Evolutionary conservation across 1,140 invertebrate species (phyloP), one percentile per base, ranked within the genome.

Genomic region (Zaprionus gabonicus): DNA sequence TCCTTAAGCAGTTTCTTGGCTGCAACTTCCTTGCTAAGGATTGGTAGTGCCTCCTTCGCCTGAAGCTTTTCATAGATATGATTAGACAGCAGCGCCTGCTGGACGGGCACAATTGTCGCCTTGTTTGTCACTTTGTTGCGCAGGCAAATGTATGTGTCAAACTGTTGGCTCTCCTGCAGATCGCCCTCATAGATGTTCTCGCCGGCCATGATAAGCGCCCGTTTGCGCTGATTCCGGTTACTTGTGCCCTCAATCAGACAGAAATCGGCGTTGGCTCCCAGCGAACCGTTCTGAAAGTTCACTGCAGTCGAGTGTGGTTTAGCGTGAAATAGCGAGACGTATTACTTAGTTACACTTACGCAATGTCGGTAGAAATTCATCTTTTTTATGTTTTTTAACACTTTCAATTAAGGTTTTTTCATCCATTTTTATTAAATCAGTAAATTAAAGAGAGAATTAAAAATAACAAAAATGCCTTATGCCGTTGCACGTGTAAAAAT

Each of bases 221-320:
- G 57, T 36, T 80, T 87, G 6, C 64, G 67, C 4, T 20, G 15
- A 15, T 73, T 68, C 4, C 62, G 53, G 2, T 55, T 31, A 49
- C 34, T 38, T 15, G 49, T 55, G 25, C 36, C 67, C 23, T 80
- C 70, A 17, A 76, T 38, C 6, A 57, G 17, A n/a, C 55, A 60
- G 41, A 79, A 92, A 4, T 84, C 60, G 0, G 56, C 87, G 7
- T 36, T 57, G 20, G 64, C 68, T 0, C 63, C 70, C 2, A 92
- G 44, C 3, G 77, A 65, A 12, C 91, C 91, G 66, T 92, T 92
- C 77, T 92, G 91, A 44, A 92, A 92, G 63, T 84, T 82, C 4
- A 92, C 91, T 92, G 25, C 9, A 36, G 2, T 2, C 34, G 12
- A 15, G 7, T 12, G 7, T 6, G 9, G 6, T 51, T 68, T 34